These are phyloP conservation scores for Megalonaias nervosa DNA, from an alignment of 1,140 invertebrate genomes.

Conservation along the genomic window DNA sequence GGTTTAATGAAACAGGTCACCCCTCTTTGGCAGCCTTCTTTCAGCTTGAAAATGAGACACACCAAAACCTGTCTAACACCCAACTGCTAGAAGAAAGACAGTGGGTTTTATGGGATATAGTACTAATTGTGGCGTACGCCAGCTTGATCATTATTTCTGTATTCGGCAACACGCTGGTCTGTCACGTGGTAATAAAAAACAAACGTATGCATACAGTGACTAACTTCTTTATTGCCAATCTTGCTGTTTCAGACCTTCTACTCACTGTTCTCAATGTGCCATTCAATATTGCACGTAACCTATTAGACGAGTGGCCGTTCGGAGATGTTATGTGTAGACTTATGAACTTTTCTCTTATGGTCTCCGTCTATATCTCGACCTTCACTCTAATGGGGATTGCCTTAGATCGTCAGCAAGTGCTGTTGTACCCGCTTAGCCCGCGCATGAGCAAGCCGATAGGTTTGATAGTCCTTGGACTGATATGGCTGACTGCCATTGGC, in stretches of 20 bases:
- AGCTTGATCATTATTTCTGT: slow-evolving; percentile 40
- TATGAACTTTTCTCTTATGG: slow-evolving; percentile 72
- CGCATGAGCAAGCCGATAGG: slow-evolving; percentile 66
- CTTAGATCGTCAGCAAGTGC: slow-evolving; percentile 72
- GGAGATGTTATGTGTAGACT: slow-evolving; percentile 71
- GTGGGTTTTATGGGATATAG: slow-evolving; percentile 2
- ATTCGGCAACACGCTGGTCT: slow-evolving; percentile 88
- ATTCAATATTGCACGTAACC: slow-evolving; percentile 66
- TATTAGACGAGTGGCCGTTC: slow-evolving; percentile 69
- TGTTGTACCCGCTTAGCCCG: slow-evolving; percentile 71
- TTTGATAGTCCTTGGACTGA: slow-evolving; percentile 64
- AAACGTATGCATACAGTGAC: slow-evolving; percentile 97
- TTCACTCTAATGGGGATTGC: slow-evolving; percentile 74
- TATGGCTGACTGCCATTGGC: slow-evolving; percentile 72
- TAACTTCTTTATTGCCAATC: slow-evolving; percentile 96
- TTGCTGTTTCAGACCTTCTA: slow-evolving; percentile 93
- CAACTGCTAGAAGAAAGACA: slow-evolving; percentile 9
- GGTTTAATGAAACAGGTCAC: slow-evolving; percentile 4
- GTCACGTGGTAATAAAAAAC: slow-evolving; percentile 87
- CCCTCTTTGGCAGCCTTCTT: not conserved
- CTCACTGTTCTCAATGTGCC: slow-evolving; percentile 90
- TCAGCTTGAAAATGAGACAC: slow-evolving; percentile 13
- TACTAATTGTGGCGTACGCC: slow-evolving; percentile 22
- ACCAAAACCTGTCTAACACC: slow-evolving; percentile 2
- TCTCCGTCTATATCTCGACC: slow-evolving; percentile 74